Evolutionary conservation across 30 jellyfish, hydroid and myxozoan species (phyloP).

Genomic region (Hydractinia symbiolongicarpus): DNA sequence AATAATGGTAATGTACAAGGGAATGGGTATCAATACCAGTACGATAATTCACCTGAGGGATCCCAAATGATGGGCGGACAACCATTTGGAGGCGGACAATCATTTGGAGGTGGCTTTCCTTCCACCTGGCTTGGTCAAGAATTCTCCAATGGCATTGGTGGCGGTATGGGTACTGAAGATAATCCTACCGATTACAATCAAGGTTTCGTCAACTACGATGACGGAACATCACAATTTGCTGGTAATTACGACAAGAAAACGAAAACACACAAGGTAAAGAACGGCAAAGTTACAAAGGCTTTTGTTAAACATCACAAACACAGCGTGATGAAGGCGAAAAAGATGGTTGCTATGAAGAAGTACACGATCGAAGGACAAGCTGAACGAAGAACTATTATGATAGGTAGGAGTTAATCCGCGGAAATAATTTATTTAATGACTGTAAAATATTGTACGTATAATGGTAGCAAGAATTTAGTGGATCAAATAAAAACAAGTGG

Average conservation of each 20-base stretch:
- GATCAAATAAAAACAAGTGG: no score
- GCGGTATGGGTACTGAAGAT: constrained; percentile 7
- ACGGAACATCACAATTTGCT: not conserved
- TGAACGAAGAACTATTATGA: constrained; percentile 25
- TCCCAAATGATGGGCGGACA: constrained; percentile 17
- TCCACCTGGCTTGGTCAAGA: not conserved
- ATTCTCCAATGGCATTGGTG: not conserved
- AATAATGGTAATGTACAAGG: constrained; percentile 24
- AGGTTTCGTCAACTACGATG: constrained; percentile 10
- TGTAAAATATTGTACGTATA: no score
- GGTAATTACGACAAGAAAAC: constrained; percentile 13
- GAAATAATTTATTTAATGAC: no score
- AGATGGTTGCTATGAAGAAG: constrained; percentile 6
- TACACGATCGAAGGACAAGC: constrained; percentile 6
- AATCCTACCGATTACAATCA: constrained; percentile 14
- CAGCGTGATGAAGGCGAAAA: not conserved
- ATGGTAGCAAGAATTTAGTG: no score
- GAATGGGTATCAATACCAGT: constrained; percentile 23
- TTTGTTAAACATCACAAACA: not conserved
- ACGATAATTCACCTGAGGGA: constrained; percentile 14
- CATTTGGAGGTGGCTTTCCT: constrained; percentile 12
- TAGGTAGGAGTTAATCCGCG: constrained; percentile 14
- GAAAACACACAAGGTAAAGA: constrained; percentile 18
- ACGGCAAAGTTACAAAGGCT: not conserved
- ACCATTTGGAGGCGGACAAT: not conserved